Conservation (phyloP, 2,888 invertebrate species). For the Eupeodes luniger region DNA sequence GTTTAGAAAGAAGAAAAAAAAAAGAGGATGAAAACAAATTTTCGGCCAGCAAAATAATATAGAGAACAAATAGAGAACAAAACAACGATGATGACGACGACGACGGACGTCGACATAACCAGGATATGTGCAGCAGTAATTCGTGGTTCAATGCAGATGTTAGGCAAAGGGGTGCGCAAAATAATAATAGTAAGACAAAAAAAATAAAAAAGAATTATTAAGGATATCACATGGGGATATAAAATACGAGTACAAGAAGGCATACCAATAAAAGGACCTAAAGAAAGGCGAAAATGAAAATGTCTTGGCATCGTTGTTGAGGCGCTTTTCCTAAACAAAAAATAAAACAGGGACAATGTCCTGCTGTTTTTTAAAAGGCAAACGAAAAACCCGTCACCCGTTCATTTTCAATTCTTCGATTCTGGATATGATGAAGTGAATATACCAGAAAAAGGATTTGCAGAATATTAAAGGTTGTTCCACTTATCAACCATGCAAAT, state of each 20-base stretch:
- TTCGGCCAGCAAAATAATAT: conserved; percentile 51
- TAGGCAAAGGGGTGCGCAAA: conserved; percentile 70
- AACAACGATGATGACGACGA: not conserved
- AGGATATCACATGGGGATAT: conserved; percentile 69
- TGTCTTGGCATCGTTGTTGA: conserved; percentile 63
- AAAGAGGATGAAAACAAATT: conserved; percentile 6
- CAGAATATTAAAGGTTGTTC: conserved; percentile 64
- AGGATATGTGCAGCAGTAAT: conserved; percentile 76
- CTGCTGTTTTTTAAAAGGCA: conserved; percentile 62
- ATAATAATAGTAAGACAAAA: conserved; percentile 10
- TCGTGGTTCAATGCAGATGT: conserved; percentile 76
- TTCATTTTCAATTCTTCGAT: conserved; percentile 20
- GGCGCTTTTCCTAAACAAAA: conserved; percentile 34
- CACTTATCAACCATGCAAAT: conserved; percentile 66
- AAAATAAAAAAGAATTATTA: conserved; percentile 35
- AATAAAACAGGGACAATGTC: conserved; percentile 37
- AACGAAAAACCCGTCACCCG: conserved; percentile 18
- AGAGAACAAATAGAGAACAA: conserved; percentile 52
- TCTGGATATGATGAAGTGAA: conserved; percentile 65
- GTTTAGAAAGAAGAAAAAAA: not conserved
- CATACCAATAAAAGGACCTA: not conserved
- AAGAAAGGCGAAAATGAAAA: conserved; percentile 67
- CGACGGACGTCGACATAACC: conserved; percentile 37
- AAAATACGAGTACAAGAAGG: not conserved
- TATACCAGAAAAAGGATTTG: conserved; percentile 55